Percentiles rank a stretch among this genome's conserved stretches.
phyloP scores from a whole-genome alignment of 2,797 vertebrate genomes.

The Hydrolagus colliei region DNA sequence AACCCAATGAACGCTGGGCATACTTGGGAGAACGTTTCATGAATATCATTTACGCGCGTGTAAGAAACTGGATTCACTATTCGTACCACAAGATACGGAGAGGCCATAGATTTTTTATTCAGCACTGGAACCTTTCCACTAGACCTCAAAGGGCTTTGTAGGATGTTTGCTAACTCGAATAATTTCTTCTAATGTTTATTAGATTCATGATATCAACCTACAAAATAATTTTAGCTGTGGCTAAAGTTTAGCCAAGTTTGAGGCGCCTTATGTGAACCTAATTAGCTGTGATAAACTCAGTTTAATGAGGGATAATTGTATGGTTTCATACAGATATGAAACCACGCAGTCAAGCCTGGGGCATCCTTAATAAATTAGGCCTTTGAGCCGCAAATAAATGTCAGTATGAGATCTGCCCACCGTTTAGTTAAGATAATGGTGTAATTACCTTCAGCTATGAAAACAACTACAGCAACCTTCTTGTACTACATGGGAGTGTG shows the following conservation, averaged over 20 bases:
- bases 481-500: too few relatives aligned
- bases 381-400: background rate
- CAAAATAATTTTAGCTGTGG: background rate
- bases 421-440: background rate
- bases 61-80: too few relatives aligned
- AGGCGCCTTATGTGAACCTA: background rate
- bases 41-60: too few relatives aligned
- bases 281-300: background rate
- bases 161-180: too few relatives aligned
- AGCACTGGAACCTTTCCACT: too few relatives aligned
- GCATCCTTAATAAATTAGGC: background rate
- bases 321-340: background rate
- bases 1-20: too few relatives aligned
- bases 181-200: background rate
- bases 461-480: background rate
- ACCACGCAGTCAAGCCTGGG: background rate
- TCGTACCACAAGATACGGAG: too few relatives aligned
- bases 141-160: too few relatives aligned
- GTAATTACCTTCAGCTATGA: background rate
- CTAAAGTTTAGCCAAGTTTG: background rate
- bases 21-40: too few relatives aligned
- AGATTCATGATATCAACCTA: background rate
- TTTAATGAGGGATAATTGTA: background rate
- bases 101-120: too few relatives aligned
- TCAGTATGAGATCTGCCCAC: background rate